These are phyloP conservation scores for Charaxes varanes DNA, from an alignment of 1,140 invertebrate species.

Conservation along the genomic window DNA sequence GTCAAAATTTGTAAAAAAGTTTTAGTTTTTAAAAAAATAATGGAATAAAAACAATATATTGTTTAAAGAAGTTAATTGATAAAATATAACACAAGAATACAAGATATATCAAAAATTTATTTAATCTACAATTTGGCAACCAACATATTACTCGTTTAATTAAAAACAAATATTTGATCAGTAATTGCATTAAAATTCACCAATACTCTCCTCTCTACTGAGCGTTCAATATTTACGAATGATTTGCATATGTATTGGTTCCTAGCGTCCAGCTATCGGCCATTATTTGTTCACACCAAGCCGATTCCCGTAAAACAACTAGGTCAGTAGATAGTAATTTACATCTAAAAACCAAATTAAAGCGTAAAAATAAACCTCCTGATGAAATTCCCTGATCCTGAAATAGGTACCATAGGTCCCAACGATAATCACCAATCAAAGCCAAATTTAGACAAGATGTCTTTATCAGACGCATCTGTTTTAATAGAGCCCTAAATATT, in stretches of 20 bases:
- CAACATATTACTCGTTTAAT: no score
- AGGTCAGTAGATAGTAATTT: constrained; percentile 5
- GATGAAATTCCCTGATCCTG: no score
- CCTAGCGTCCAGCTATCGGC: neutral
- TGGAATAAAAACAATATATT: no score
- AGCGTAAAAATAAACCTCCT: constrained; percentile 4
- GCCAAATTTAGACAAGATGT: constrained; percentile 15
- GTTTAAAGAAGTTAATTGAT: no score
- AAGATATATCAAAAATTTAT: no score
- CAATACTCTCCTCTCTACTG: neutral
- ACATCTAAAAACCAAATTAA: neutral
- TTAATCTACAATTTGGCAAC: neutral
- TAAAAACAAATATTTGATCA: neutral
- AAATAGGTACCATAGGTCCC: neutral
- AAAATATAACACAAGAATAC: no score
- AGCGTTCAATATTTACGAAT: constrained; percentile 2
- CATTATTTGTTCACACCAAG: neutral
- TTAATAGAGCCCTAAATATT: constrained; percentile 31
- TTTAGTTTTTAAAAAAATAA: no score
- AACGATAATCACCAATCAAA: constrained; percentile 3
- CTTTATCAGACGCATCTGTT: constrained; percentile 15
- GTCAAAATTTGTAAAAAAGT: no score
- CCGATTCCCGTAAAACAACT: neutral
- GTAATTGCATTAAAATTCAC: neutral
- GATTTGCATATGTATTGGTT: constrained; percentile 4